Base-by-base conservation (phyloP, 2,113 vertebrate genomes). In the Cyanocitta stelleri region DNA sequence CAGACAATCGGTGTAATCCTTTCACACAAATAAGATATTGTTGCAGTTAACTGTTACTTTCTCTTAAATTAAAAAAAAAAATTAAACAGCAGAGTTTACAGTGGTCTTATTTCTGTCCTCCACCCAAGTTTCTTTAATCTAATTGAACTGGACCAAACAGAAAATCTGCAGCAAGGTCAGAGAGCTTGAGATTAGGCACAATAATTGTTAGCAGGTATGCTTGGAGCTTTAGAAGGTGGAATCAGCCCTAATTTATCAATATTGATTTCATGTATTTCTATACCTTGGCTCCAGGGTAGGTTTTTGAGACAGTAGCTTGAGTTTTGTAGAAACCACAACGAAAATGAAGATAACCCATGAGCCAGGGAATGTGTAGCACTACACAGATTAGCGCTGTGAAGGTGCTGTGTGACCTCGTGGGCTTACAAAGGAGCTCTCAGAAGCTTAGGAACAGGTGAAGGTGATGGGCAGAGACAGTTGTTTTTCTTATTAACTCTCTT, bases 1-100 rank as follows among this genome's bases (percentile, higher is more conserved):
- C 90, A 54, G 83, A 48, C 3, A 5, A 96, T 90, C 93, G n/a
- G 41, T 63, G 37, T 96, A 96, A 96, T 95, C 95, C 96, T 81
- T 85, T 92, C 83, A 49, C 44, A 29, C 79, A 92, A 93, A 81
- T 41, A 71, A 95, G 93, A 77, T 82, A 17, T 3, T 37, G 39
- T 46, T 89, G 56, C 84, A 58, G n/a, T 85, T 79, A 68, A 71
- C 62, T 1, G 2, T 87, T 58, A 30, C 48, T 89, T 90, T 90
- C 81, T 58, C 52, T 63, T 48, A 12, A 27, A 18, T 69, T 18
- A 15, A 27, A 26, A 37, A 46, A 27, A 64, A 20, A 21, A 59
- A 80, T 44, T 18, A 12, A 3, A 6, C 54, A 23, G 16, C 8
- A 18, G 56, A 61, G 67, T 55, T 71, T n/a, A 24, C 15, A n/a